These are phyloP conservation scores for Molossus alvarezi DNA, from an alignment of 2,797 vertebrate genomes.

Conservation along the genomic window DNA sequence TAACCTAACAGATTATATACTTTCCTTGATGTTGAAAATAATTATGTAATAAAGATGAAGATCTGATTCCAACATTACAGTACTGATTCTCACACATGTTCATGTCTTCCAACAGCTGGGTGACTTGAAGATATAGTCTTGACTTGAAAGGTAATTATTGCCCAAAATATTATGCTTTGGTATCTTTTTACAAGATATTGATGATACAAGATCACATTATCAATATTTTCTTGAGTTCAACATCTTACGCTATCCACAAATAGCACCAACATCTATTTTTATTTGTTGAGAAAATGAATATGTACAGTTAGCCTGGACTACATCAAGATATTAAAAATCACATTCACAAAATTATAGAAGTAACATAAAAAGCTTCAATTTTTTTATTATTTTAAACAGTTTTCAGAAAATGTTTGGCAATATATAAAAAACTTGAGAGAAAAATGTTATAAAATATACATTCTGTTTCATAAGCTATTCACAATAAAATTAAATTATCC, in stretches of 20 bases:
- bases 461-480: background rate
- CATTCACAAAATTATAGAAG: background rate
- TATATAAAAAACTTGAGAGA: background rate
- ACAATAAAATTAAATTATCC: background rate
- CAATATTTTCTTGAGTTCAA: background rate
- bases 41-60: background rate
- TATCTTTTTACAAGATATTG: background rate
- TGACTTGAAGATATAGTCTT: background rate
- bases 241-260: background rate
- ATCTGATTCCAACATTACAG: background rate
- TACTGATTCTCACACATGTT: background rate
- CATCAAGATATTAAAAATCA: background rate
- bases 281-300: background rate
- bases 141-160: background rate
- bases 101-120: background rate
- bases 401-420: background rate
- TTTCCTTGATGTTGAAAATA: background rate
- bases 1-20: background rate
- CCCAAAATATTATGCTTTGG: background rate
- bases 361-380: background rate
- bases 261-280: background rate
- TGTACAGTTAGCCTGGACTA: background rate
- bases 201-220: background rate
- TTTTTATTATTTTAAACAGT: background rate
- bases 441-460: background rate